phyloP scores from a whole-genome alignment of 2,888 invertebrate species.

The Tineola bisselliella region DNA sequence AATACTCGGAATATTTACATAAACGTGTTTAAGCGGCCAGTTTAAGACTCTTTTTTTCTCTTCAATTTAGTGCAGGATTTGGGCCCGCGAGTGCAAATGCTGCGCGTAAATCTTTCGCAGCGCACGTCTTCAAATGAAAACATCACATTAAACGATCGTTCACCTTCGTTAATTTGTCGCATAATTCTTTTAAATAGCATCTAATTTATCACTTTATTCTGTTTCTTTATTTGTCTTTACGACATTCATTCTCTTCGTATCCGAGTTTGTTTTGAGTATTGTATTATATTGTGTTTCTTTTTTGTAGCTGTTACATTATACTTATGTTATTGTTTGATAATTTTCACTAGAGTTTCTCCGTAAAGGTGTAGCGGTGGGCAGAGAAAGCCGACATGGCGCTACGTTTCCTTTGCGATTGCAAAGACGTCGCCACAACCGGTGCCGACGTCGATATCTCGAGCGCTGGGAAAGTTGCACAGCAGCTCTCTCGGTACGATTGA shows the following conservation, averaged over 20 bases:
- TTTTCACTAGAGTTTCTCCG: conserved; percentile 52
- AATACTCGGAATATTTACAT: conserved; percentile 2
- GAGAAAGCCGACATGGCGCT: conserved; percentile 53
- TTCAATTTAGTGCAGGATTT: not conserved
- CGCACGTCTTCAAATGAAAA: conserved; percentile 21
- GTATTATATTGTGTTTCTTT: not conserved
- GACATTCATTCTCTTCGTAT: not conserved
- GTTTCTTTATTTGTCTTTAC: not conserved
- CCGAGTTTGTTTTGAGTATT: not conserved
- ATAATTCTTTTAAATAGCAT: conserved; percentile 16
- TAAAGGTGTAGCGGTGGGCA: conserved; percentile 42
- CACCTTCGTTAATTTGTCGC: conserved; percentile 26
- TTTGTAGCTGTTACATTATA: conserved; percentile 24
- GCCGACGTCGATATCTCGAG: conserved; percentile 37
- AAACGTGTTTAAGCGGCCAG: not conserved
- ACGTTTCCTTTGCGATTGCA: conserved; percentile 33
- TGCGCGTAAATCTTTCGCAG: conserved; percentile 10
- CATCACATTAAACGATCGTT: conserved; percentile 36
- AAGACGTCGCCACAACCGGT: conserved; percentile 29
- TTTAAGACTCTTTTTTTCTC: not conserved
- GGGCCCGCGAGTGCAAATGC: conserved; percentile 9
- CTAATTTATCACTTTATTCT: conserved; percentile 17
- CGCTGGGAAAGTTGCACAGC: conserved; percentile 54
- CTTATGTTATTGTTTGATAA: conserved; percentile 29
- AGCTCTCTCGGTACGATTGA: conserved; percentile 49